Evolutionary conservation across 1,140 invertebrate genomes (phyloP), one percentile per base, ranked within the genome.

Genomic region (Octopus sinensis): DNA sequence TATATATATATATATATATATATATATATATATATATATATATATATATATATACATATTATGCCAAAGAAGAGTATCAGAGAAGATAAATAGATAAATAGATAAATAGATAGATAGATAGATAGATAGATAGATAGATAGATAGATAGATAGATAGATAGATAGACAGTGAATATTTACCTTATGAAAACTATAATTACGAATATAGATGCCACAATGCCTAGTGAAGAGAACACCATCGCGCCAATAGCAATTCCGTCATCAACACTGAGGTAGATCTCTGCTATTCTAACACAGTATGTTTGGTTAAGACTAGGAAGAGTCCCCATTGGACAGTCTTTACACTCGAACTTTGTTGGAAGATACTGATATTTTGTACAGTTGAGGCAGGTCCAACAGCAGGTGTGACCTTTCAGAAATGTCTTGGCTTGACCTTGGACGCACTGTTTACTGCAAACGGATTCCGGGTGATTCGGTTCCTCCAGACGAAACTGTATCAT

Each of bases 361-460:
- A n/a, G 93, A 93, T 88, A 96, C 93, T 78, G 95, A 91, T 97
- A 97, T 87, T 95, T 94, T 75, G 95, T 94, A 90, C 97, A 98
- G 91, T 96, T 96, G 92, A 96, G 95, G 91, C 97, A 98, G 86
- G 96, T 96, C 96, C 97, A 98, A 90, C 97, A 98, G 90, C 97
- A 98, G 85, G 94, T 95, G 88, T 97, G 96, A 0, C 95, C 96
- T 87, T 96, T 95, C 52, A 96, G 94, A 90, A 96, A 96, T 89
- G 96, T 95, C 91, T 96, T 97, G 79, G 96, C 96, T 89, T 97
- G 95, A 4, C 96, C 96, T 54, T 93, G 90, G 82, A 94, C 93
- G 90, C 97, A 98, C 53, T 95, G 95, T 79, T 95, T 92, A 88
- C 95, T 96, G 92, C 96, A 98, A 10, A 97, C 95, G 51, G 96